Base-by-base conservation (phyloP, 2,113 vertebrate genomes). In the Corapipo altera region DNA sequence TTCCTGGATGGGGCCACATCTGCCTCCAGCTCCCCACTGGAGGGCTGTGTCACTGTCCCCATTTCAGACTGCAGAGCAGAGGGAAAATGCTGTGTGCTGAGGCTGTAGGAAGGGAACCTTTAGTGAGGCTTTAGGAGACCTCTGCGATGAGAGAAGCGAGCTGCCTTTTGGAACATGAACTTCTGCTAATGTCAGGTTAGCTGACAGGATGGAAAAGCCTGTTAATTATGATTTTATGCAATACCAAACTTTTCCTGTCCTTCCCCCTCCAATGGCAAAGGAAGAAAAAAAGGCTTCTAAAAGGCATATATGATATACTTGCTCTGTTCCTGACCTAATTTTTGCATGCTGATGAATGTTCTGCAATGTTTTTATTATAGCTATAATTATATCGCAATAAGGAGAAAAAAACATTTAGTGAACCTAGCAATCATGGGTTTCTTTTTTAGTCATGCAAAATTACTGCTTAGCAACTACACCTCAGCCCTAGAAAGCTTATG, bases 381-480 rank as follows among this genome's bases (percentile, higher is more conserved):
- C 46, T 90, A 48, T 81, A 84, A 87, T 94, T 89, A 76, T 37
- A 87, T 61, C 62, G 75, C 43, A 91, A 54, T 64, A 73, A 65
- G 79, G 67, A 26, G 2, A 8, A 37, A 83, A 73, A 73, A 58
- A 35, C 48, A 80, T 76, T 39, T 10, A 43, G 72, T 61, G 89
- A 95, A 74, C 90, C 86, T 69, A 86, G 81, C 75, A 93, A 94
- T 96, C 93, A 76, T 69, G 67, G 52, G 41, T 48, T 78, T 88
- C 86, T 95, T 92, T 91, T 93, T 96, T 9, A 81, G 48, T 92
- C 77, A 24, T 39, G 66, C 77, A 89, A 58, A 81, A 91, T 93
- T 88, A 90, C 77, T 93, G 74, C 89, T 90, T 91, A 93, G 76
- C 87, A 94, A 91, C 91, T 77, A 58, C 74, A 75, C 74, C 49